Evolutionary conservation across 2,113 vertebrate species (phyloP).

Genomic region (Alethe diademata): DNA sequence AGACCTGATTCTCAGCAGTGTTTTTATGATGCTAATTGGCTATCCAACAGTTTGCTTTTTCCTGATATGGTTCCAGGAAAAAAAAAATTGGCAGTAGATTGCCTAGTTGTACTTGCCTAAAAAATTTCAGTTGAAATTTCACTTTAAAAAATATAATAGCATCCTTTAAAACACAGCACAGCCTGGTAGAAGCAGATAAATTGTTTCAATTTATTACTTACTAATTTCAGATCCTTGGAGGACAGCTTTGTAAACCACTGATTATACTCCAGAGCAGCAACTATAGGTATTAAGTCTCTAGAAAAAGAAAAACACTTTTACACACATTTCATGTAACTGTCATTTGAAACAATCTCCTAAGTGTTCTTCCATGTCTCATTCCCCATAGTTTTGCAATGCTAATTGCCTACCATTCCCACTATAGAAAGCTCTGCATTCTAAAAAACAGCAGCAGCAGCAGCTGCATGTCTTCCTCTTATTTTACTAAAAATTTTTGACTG

Average conservation of each 20-base stretch:
- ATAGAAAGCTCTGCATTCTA: neutral
- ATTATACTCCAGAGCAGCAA: slow-evolving; percentile 94
- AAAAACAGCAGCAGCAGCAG: neutral
- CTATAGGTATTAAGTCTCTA: slow-evolving; percentile 96
- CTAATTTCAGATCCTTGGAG: slow-evolving; percentile 94
- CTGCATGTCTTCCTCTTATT: neutral
- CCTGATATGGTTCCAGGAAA: neutral
- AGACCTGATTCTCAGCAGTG: neutral
- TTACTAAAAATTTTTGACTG: neutral
- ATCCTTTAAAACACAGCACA: neutral
- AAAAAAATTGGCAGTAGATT: neutral
- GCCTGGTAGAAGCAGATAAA: neutral
- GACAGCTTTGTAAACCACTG: slow-evolving; percentile 98
- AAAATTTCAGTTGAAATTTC: neutral
- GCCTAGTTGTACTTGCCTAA: neutral
- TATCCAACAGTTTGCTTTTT: neutral
- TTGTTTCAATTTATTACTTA: slow-evolving; percentile 71
- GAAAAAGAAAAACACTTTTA: slow-evolving; percentile 60
- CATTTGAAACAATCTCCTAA: neutral
- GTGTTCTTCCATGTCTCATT: neutral
- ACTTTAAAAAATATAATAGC: neutral
- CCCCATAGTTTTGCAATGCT: neutral
- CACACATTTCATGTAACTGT: neutral
- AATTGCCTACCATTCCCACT: neutral
- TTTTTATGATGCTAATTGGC: neutral